A percentile compares a stretch with the other conserved stretches of the same genome.
phyloP scores from a whole-genome alignment of 2,797 vertebrate genomes.

The Chelonia mydas region DNA sequence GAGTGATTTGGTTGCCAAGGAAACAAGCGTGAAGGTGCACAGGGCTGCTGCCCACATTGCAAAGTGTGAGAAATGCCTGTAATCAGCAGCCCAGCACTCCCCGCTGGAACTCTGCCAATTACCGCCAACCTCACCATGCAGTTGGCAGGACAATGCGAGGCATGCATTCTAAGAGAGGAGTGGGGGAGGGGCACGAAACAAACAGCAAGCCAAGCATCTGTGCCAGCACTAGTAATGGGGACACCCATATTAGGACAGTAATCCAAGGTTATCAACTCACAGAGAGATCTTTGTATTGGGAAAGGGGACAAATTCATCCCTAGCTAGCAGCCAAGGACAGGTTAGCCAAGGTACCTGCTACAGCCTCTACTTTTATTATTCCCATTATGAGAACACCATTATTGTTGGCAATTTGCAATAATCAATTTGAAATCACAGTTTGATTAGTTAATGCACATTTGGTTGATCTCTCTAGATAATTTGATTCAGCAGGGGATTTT shows the following conservation, averaged over 20 bases:
- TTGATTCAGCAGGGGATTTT: conserved; percentile 41
- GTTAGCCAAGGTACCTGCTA: background rate
- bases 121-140: background rate
- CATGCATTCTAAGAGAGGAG: rapidly evolving
- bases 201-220: background rate
- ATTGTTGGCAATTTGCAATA: conserved; percentile 77
- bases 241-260: rapidly evolving
- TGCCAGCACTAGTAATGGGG: background rate
- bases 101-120: background rate
- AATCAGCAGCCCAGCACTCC: background rate
- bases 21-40: conserved; percentile 62
- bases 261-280: background rate
- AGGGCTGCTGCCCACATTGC: conserved; percentile 44
- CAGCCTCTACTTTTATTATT: conserved; percentile 43
- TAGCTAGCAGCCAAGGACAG: background rate
- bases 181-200: background rate
- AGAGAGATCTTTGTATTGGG: background rate
- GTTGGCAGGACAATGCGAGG: rapidly evolving
- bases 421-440: conserved; percentile 80
- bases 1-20: conserved; percentile 78
- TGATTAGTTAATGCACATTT: conserved; percentile 82
- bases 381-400: conserved; percentile 76
- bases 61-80: background rate
- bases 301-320: background rate
- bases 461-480: conserved; percentile 68